Evolutionary conservation across 2,888 invertebrate species (phyloP).

Genomic region (Herminia tarsipennalis): DNA sequence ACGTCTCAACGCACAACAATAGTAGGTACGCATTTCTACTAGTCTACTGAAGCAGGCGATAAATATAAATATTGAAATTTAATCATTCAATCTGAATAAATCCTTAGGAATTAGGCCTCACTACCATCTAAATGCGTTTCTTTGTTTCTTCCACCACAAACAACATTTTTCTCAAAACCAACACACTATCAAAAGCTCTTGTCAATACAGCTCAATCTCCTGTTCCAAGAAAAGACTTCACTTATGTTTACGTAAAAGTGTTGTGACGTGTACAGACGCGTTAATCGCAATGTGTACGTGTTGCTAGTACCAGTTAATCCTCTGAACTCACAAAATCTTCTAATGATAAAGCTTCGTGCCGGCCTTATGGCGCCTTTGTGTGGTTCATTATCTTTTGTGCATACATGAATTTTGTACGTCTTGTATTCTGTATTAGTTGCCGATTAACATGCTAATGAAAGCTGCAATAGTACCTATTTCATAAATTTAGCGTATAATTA

Average conservation of each 20-base stretch:
- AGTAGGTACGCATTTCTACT: no score
- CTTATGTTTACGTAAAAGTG: constrained; percentile 35
- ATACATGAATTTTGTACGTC: constrained; percentile 36
- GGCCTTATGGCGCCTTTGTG: constrained; percentile 49
- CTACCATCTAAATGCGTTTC: no score
- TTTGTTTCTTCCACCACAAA: no score
- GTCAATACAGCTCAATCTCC: constrained; percentile 6
- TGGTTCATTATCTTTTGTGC: constrained; percentile 46
- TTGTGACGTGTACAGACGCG: constrained; percentile 41
- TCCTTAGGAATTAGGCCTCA: no score
- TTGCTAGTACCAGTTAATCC: constrained; percentile 63
- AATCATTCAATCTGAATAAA: no score
- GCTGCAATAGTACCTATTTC: no score
- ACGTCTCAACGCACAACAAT: no score
- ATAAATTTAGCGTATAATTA: no score
- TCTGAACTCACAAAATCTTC: constrained; percentile 64
- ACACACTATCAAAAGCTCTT: background rate
- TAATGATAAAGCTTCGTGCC: constrained; percentile 60
- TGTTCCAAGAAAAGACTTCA: constrained; percentile 28
- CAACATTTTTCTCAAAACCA: background rate
- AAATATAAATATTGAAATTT: no score
- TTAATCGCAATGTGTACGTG: constrained; percentile 14
- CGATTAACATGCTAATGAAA: constrained; percentile 23
- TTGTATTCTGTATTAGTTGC: constrained; percentile 15
- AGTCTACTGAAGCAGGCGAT: no score